Conservation (phyloP, 2,113 vertebrate species). For the Sinocyclocheilus anophthalmus region DNA sequence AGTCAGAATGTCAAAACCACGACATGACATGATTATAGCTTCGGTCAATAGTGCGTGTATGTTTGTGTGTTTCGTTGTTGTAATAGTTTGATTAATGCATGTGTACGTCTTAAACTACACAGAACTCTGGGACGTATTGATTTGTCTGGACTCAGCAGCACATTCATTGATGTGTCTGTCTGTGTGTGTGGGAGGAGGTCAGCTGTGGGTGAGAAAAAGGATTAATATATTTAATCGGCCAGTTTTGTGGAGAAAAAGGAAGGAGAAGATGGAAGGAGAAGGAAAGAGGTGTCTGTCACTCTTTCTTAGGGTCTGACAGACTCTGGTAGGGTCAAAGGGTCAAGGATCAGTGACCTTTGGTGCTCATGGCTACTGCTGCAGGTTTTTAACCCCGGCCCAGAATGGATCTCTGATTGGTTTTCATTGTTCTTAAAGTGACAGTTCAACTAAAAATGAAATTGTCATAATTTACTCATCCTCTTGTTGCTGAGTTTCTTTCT, state of each 20-base stretch:
- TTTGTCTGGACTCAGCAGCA: slow-evolving; percentile 42
- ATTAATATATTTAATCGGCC: slow-evolving; percentile 21
- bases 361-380: background rate
- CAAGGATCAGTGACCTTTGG: slow-evolving; percentile 52
- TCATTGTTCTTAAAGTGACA: background rate
- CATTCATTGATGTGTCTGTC: slow-evolving; percentile 42
- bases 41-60: slow-evolving; percentile 1
- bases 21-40: slow-evolving; percentile 28
- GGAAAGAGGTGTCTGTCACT: slow-evolving; percentile 40
- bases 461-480: background rate
- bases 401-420: background rate
- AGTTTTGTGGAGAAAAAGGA: background rate
- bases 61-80: slow-evolving; percentile 10
- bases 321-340: slow-evolving; percentile 48
- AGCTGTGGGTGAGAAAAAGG: slow-evolving; percentile 28
- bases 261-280: background rate
- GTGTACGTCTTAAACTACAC: slow-evolving; percentile 9
- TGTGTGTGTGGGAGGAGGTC: slow-evolving; percentile 27
- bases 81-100: slow-evolving; percentile 35
- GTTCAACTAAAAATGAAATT: background rate
- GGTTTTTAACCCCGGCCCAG: slow-evolving; percentile 13
- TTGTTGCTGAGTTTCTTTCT: background rate
- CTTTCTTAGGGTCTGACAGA: slow-evolving; percentile 58
- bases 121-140: slow-evolving; percentile 24
- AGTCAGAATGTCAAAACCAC: slow-evolving; percentile 7